Evolutionary conservation across 2,888 invertebrate species (phyloP).

Genomic region (Parasteatoda lunata): DNA sequence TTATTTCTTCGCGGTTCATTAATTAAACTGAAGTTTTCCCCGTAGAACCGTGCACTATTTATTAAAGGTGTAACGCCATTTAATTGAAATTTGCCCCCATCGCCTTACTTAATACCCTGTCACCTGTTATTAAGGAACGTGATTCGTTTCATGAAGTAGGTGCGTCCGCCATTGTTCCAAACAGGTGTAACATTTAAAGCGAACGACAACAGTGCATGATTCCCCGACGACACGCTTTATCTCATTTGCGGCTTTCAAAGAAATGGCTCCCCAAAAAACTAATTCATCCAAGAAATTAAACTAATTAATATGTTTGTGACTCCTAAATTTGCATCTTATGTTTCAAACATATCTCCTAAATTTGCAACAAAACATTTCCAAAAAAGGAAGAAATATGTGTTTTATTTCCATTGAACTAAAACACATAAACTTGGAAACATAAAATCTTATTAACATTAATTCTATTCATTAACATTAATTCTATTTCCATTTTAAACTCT

Average conservation of each 20-base stretch:
- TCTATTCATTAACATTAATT: too few relatives aligned
- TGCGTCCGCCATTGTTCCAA: neutral
- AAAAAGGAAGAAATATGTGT: too few relatives aligned
- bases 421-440: too few relatives aligned
- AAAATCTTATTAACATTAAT: too few relatives aligned
- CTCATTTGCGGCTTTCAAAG: neutral
- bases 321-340: too few relatives aligned
- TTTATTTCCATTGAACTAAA: too few relatives aligned
- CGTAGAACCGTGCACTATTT: neutral
- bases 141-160: neutral
- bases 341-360: too few relatives aligned
- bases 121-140: neutral
- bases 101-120: neutral
- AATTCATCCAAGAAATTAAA: neutral
- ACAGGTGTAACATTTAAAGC: neutral
- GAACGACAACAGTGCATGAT: neutral
- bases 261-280: neutral
- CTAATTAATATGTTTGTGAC: too few relatives aligned
- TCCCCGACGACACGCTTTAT: neutral
- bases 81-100: neutral
- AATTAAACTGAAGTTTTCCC: neutral
- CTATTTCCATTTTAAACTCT: too few relatives aligned
- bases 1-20: neutral
- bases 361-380: too few relatives aligned
- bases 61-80: neutral